Evolutionary conservation across 2,113 vertebrate genomes (phyloP), one percentile per base, ranked within the genome.

Genomic region (Oceanodroma tethys): DNA sequence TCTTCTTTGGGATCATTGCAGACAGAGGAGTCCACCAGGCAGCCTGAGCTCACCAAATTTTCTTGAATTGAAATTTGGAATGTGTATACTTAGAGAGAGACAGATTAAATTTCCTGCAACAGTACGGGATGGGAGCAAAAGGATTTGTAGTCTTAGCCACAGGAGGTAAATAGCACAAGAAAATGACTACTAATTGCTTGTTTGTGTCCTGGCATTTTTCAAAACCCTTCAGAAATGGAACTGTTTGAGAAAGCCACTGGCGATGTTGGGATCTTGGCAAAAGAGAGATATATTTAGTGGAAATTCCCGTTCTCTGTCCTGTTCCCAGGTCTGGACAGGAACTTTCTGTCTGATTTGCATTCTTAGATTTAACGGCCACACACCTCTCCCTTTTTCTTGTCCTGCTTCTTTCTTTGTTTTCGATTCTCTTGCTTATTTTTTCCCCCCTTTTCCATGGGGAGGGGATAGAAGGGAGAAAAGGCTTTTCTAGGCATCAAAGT

Each of bases 401-500:
- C 27, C 7, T 1, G 1, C 30, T 81, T 27, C 14, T 29, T 45
- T 30, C 4, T 58, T 52, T 34, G 5, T 30, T 52, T 92, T 50
- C 16, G 5, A 13, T 36, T 78, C 45, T 56, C 16, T 58, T 30
- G 34, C 15, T 6, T 55, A 0, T 56, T 85, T 48, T 55, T 70
- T 1, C 3, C 42, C 19, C 17, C 8, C 0, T 47, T 88, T 48
- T 52, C 16, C 0, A 0, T 4, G 9, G 6, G 3, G 18, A 63
- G 13, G 2, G 7, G 4, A 10, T 1, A 62, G n/a, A 38, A 75
- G 13, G 12, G 15, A 32, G 10, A 76, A 72, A 75, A 75, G 2
- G 1, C 6, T 53, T 84, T 84, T 81, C 9, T 38, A 45, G 32
- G 3, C 27, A 27, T 3, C 15, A 11, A 56, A 81, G 26, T 16